phyloP scores from a whole-genome alignment of 1,140 invertebrate genomes.

The Drosophila bipectinata region DNA sequence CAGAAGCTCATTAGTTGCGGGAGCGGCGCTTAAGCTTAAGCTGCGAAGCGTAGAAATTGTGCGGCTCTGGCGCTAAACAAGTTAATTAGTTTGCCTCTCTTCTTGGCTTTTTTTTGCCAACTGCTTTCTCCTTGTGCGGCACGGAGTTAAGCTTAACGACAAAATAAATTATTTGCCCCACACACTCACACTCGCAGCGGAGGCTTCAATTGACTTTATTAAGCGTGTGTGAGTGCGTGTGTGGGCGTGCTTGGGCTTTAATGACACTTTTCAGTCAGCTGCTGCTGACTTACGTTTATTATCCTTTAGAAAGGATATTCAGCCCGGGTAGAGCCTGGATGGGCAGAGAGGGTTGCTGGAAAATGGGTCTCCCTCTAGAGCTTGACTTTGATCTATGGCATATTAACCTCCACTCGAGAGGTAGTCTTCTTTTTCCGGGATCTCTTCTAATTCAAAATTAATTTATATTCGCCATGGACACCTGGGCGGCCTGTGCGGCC shows the following conservation, averaged over 20 bases:
- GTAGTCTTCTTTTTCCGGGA: not conserved
- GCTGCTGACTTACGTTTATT: conserved; percentile 58
- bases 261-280: conserved; percentile 64
- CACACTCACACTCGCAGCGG: conserved; percentile 18
- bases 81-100: conserved; percentile 78
- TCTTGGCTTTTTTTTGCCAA: conserved; percentile 44
- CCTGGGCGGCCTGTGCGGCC: conserved; percentile 6
- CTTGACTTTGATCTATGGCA: conserved; percentile 41
- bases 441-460: conserved; percentile 24
- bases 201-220: conserved; percentile 75
- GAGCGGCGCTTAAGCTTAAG: conserved; percentile 53
- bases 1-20: conserved; percentile 66
- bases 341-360: not conserved
- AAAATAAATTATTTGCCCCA: conserved; percentile 79
- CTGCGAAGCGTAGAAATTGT: conserved; percentile 51
- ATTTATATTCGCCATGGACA: conserved; percentile 24
- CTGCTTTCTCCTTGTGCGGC: conserved; percentile 30
- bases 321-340: not conserved
- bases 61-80: conserved; percentile 73
- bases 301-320: conserved; percentile 22
- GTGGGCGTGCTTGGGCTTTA: conserved; percentile 42
- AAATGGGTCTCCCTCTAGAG: conserved; percentile 22
- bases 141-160: conserved; percentile 76
- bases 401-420: conserved; percentile 24
- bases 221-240: conserved; percentile 45